These are phyloP conservation scores for Strigops habroptila DNA, from an alignment of 2,113 vertebrate genomes.

Conservation along the genomic window DNA sequence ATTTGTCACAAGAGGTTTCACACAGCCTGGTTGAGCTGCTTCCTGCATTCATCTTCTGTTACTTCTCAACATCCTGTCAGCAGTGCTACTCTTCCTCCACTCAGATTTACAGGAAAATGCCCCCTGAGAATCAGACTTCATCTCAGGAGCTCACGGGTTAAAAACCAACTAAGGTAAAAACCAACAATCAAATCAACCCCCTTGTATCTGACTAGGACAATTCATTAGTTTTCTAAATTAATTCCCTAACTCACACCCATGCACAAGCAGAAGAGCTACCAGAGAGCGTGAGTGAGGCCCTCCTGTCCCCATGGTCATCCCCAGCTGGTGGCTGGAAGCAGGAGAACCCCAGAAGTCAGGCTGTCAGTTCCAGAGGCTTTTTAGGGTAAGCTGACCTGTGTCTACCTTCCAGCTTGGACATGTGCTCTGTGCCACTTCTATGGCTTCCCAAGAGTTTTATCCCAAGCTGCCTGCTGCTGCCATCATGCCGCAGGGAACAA, in stretches of 20 bases:
- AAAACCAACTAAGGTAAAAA: not conserved
- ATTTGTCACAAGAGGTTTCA: not conserved
- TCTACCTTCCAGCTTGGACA: not conserved
- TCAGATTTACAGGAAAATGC: not conserved
- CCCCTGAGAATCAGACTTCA: not conserved
- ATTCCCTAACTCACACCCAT: not conserved
- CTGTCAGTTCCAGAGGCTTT: not conserved
- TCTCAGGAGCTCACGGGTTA: not conserved
- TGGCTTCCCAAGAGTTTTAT: not conserved
- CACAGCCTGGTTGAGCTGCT: not conserved
- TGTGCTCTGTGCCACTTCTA: not conserved
- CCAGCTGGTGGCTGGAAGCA: not conserved
- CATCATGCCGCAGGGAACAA: not conserved
- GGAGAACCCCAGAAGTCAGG: not conserved
- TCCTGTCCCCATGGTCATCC: not conserved
- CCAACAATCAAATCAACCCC: not conserved
- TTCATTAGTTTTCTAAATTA: not conserved
- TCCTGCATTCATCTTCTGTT: fast-evolving
- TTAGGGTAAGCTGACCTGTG: not conserved
- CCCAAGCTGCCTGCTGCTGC: not conserved
- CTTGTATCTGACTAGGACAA: not conserved
- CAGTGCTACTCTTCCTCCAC: not conserved
- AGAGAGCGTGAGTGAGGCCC: fast-evolving
- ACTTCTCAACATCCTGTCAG: not conserved
- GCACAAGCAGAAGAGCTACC: not conserved